Percentiles rank a stretch among this genome's conserved stretches.
Conservation (phyloP, 2,888 invertebrate species). For the Drosophila cyrtoloma region DNA sequence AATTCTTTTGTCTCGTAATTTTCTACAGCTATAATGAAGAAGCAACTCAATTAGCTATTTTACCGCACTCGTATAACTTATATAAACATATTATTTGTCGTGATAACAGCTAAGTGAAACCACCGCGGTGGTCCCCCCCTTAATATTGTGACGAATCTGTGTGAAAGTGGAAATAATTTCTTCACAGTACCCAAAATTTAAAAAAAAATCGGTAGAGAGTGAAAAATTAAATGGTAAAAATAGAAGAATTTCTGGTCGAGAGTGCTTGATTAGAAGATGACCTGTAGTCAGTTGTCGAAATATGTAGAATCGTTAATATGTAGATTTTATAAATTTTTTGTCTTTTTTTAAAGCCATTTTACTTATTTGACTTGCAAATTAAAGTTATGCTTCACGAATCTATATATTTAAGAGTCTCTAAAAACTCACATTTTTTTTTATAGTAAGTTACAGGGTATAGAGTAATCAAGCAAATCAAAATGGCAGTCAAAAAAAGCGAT, state of each 20-base stretch:
- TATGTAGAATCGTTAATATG: neutral
- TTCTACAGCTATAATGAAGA: neutral
- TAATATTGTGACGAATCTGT: conserved; percentile 38
- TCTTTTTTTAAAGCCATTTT: neutral
- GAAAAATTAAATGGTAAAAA: conserved; percentile 32
- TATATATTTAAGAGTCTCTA: neutral
- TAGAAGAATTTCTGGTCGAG: neutral
- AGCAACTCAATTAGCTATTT: conserved; percentile 44
- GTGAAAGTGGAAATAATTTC: conserved; percentile 67
- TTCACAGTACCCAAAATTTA: neutral
- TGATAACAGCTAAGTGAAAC: conserved; percentile 28
- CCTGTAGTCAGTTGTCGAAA: neutral
- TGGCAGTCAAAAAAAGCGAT: neutral
- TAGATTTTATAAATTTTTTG: neutral
- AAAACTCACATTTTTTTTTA: neutral
- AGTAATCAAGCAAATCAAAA: conserved; percentile 34
- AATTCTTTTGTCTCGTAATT: conserved; percentile 11
- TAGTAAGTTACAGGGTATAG: conserved; percentile 14
- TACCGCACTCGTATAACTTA: conserved; percentile 19
- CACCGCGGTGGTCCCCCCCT: conserved; percentile 16
- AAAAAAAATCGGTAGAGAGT: conserved; percentile 14
- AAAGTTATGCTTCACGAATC: neutral
- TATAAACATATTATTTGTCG: neutral
- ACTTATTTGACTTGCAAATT: neutral
- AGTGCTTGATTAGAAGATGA: neutral